A percentile compares a stretch with the other conserved stretches of the same genome.
phyloP scores from a whole-genome alignment of 2,797 vertebrate species.

The Eulemur albifrons region DNA sequence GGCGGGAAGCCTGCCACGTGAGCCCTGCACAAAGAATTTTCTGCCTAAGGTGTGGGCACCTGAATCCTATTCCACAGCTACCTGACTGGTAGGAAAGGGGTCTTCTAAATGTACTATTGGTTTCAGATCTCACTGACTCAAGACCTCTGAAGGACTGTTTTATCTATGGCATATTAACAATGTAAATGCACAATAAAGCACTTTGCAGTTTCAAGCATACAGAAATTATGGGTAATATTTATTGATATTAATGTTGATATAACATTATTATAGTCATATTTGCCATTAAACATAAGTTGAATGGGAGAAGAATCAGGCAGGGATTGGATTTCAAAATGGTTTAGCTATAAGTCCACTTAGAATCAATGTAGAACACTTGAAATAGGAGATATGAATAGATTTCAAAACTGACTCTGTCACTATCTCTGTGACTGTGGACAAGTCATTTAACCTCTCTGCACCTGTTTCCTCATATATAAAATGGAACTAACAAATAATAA shows the following conservation, averaged over 20 bases:
- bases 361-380: neutral
- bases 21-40: neutral
- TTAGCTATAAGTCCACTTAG: neutral
- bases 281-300: neutral
- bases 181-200: neutral
- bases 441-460: neutral
- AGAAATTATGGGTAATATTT: neutral
- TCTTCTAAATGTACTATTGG: neutral
- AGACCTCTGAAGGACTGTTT: neutral
- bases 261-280: neutral
- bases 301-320: neutral
- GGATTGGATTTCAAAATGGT: neutral
- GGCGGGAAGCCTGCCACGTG: neutral
- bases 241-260: neutral
- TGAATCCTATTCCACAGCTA: neutral
- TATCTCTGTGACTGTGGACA: neutral
- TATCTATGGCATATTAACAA: neutral
- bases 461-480: neutral
- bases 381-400: neutral
- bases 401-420: neutral
- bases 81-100: neutral
- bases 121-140: neutral
- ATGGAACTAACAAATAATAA: neutral
- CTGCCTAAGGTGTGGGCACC: neutral
- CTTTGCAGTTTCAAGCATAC: neutral